Evolutionary conservation across 2,888 invertebrate species (phyloP), one percentile per base, ranked within the genome.

Genomic region (Euplexia lucipara): DNA sequence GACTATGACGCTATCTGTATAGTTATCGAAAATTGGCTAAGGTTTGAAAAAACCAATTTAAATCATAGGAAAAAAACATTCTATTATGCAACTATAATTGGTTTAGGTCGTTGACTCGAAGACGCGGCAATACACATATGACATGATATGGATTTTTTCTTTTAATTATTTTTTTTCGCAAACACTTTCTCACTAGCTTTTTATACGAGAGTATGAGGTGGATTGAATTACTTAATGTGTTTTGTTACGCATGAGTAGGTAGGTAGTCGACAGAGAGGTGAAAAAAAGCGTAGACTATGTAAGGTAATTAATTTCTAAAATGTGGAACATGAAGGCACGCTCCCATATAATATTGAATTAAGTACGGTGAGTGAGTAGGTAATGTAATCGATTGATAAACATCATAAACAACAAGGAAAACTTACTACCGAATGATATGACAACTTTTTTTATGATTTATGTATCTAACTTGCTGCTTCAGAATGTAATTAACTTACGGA

Each of bases 21-120:
- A 83, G 82, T 77, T 82, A 90, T 90, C 88, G 87, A 86, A 88
- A 90, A 89, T 91, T 90, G 88, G 85, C 81, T 87, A 86, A 86
- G 83, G 82, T 75, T 80, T 78, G 77, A 84, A 90, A 90, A 92
- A 93, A 89, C 80, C 85, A 89, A 92, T 92, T 91, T 86, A 86
- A 86, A 83, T 85, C 80, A 79, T 78, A 77, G 74, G 74, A 82
- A 85, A 86, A 89, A 89, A 84, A 83, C 83, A 73, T 85, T 83
- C 88, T 84, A 92, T 93, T 92, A 92, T 91, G 91, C 89, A 91
- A 90, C 88, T 71, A 86, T 92, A 93, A 93, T 92, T 93, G 93
- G 90, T 86, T 91, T 79, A 81, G 92, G 93, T 92, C 91, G 87
- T 85, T 88, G 93, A 92, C 93, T 81, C 73, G 75, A 81, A 87